These are phyloP conservation scores for Reticulitermes speratus DNA, from an alignment of 1,140 invertebrate genomes.

Conservation along the genomic window DNA sequence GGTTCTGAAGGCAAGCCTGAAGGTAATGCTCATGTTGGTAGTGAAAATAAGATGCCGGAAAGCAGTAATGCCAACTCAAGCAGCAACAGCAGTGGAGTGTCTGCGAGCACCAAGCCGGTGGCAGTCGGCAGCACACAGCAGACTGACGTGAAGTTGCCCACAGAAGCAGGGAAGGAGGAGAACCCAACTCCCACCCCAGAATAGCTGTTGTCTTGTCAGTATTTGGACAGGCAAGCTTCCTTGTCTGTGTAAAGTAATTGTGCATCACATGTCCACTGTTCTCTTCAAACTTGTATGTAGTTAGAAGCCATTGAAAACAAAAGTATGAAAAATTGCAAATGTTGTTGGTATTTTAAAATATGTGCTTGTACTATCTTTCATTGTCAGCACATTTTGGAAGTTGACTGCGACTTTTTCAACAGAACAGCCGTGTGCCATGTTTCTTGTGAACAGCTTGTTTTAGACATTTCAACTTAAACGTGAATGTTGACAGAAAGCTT, in stretches of 20 bases:
- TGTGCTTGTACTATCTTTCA: neutral
- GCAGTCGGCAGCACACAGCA: neutral
- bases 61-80: conserved; percentile 24
- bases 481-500: conserved; percentile 9
- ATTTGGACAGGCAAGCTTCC: neutral
- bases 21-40: neutral
- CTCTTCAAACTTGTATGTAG: conserved; percentile 22
- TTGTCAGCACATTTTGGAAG: neutral
- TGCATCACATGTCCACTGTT: conserved; percentile 18
- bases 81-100: neutral
- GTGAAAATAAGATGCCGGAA: conserved; percentile 29
- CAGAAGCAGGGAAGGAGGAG: conserved; percentile 30
- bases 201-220: neutral
- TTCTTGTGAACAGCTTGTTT: neutral
- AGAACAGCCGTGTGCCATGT: neutral
- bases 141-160: neutral
- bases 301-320: conserved; percentile 11
- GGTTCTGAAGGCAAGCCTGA: conserved; percentile 30
- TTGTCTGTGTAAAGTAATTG: neutral
- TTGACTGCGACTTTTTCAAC: neutral
- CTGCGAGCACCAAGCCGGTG: neutral
- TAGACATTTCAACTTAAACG: neutral
- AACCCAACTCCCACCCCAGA: conserved; percentile 5
- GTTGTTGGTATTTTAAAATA: neutral
- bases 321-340: neutral